A percentile compares a stretch with the other conserved stretches of the same genome.
Conservation (phyloP, 2,888 invertebrate genomes). For the Lithophane leautieri region DNA sequence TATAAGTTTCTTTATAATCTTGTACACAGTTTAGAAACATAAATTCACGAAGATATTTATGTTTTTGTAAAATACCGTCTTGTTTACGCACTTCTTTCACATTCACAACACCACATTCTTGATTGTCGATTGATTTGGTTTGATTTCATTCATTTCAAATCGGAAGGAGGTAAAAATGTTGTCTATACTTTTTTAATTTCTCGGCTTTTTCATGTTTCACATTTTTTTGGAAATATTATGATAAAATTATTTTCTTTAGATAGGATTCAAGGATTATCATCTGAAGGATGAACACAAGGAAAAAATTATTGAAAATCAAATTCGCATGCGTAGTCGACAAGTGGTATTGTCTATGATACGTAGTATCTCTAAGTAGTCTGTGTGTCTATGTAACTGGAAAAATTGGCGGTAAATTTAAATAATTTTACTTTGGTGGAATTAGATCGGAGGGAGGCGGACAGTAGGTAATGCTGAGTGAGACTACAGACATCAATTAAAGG, state of each 20-base stretch:
- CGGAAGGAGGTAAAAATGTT: constrained; percentile 49
- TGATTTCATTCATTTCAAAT: constrained; percentile 63
- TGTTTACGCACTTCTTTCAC: constrained; percentile 70
- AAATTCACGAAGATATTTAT: constrained; percentile 30
- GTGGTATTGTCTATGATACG: constrained; percentile 48
- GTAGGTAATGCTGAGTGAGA: not conserved
- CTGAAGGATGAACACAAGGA: constrained; percentile 35
- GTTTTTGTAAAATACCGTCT: constrained; percentile 54
- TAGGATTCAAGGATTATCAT: not conserved
- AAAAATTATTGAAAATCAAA: constrained; percentile 15
- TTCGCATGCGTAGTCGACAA: constrained; percentile 28
- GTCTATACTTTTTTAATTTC: constrained; percentile 52
- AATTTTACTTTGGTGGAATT: not conserved
- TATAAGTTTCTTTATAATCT: constrained; percentile 7
- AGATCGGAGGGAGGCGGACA: not conserved
- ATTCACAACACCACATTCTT: constrained; percentile 53
- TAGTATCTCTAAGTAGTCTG: too few species aligned
- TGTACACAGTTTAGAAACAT: constrained; percentile 8
- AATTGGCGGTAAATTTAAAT: constrained; percentile 37
- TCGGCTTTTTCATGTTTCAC: not conserved
- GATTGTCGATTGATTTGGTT: constrained; percentile 72
- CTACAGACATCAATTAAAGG: too few species aligned
- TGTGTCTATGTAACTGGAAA: constrained; percentile 46
- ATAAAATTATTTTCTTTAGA: not conserved
- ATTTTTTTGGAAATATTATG: not conserved